These are phyloP conservation scores for Folsomia manolachei DNA, from an alignment of 2,888 invertebrate genomes.

Conservation along the genomic window DNA sequence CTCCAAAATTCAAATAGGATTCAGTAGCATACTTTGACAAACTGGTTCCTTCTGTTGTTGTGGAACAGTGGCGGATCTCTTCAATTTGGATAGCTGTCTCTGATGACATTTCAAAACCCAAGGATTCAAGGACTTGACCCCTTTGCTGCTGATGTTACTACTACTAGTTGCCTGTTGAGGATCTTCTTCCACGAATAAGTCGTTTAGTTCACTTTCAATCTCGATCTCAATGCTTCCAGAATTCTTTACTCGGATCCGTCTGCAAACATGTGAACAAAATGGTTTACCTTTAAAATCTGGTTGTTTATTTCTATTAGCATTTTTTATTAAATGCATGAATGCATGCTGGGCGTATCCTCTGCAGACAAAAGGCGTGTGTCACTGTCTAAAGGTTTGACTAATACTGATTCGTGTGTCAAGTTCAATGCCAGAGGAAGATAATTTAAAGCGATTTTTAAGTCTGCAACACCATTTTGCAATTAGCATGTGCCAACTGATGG, in stretches of 20 bases:
- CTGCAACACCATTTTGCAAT: not conserved
- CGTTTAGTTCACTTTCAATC: constrained; percentile 51
- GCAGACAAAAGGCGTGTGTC: too few relatives aligned
- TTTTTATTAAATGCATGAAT: too few relatives aligned
- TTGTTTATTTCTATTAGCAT: not conserved
- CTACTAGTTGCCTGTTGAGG: constrained; percentile 26
- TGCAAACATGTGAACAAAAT: not conserved
- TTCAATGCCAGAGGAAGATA: not conserved
- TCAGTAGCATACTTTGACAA: constrained; percentile 37
- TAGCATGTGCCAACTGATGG: not conserved
- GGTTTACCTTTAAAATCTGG: not conserved
- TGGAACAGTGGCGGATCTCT: constrained; percentile 46
- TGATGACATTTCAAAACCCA: constrained; percentile 60
- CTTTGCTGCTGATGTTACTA: constrained; percentile 6
- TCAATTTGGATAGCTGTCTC: constrained; percentile 54
- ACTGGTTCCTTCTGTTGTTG: constrained; percentile 38
- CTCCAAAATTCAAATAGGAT: not conserved
- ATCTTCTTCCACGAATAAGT: constrained; percentile 51
- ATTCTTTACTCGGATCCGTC: constrained; percentile 53
- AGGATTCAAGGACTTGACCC: constrained; percentile 53
- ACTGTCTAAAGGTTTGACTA: too few relatives aligned
- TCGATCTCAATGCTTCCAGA: constrained; percentile 54
- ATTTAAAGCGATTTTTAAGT: not conserved
- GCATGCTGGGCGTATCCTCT: too few relatives aligned
- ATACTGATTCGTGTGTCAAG: not conserved